A percentile compares a stretch with the other conserved stretches of the same genome.
These are phyloP conservation scores for Colius striatus DNA, from an alignment of 2,113 vertebrate genomes.

Conservation along the genomic window DNA sequence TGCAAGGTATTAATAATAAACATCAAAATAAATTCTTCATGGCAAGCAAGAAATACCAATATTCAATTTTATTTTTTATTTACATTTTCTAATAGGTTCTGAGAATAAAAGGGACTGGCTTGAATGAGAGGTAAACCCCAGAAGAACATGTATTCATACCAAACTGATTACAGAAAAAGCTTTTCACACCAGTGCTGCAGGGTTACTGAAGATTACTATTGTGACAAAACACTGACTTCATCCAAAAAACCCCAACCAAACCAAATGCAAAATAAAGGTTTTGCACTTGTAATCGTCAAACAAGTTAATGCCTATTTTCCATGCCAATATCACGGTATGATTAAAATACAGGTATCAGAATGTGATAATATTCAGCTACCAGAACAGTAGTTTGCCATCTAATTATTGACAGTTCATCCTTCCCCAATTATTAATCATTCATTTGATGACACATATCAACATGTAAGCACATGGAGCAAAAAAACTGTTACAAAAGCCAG, in stretches of 20 bases:
- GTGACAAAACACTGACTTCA: neutral
- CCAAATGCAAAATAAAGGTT: neutral
- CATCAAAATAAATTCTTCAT: neutral
- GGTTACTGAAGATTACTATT: neutral
- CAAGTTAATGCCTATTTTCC: neutral
- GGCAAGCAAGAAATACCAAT: neutral
- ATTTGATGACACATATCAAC: neutral
- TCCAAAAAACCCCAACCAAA: neutral
- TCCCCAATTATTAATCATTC: neutral
- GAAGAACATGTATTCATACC: neutral
- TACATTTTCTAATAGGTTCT: neutral
- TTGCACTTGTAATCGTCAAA: neutral
- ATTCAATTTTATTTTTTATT: neutral
- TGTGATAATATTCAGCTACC: neutral
- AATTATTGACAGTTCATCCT: neutral
- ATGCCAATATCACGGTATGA: neutral
- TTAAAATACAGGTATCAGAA: neutral
- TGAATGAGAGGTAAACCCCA: neutral
- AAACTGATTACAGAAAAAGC: neutral
- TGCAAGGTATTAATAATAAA: neutral
- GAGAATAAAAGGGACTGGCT: constrained; percentile 24
- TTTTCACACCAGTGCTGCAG: neutral
- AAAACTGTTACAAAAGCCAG: neutral
- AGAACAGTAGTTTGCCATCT: neutral
- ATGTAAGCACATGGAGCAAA: neutral